Evolutionary conservation across 2,113 vertebrate species (phyloP).

Genomic region (Cochlearius cochlearius): DNA sequence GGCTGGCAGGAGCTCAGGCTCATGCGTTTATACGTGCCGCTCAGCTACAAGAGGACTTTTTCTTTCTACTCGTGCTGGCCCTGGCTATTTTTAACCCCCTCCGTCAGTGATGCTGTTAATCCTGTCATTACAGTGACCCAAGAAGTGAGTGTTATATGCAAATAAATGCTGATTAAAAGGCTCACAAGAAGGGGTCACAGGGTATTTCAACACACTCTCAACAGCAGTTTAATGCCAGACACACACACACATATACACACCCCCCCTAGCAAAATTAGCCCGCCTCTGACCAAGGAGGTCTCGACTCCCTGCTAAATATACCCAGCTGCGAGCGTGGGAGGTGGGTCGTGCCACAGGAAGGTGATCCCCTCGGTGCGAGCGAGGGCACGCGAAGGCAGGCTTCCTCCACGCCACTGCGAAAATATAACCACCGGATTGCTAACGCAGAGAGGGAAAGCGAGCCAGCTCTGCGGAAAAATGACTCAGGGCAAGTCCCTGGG

Average conservation of each 20-base stretch:
- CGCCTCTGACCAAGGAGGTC: rapidly evolving
- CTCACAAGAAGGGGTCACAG: background rate
- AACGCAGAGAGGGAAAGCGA: background rate
- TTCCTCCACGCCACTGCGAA: rapidly evolving
- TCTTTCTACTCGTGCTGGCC: background rate
- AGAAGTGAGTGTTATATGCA: background rate
- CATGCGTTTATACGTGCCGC: rapidly evolving
- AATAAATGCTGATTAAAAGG: background rate
- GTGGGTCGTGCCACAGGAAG: background rate
- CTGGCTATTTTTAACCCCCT: background rate
- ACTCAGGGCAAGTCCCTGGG: background rate
- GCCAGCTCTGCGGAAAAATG: background rate
- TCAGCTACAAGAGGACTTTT: background rate
- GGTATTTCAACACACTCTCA: background rate
- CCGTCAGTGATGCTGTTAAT: background rate
- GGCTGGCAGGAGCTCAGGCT: background rate
- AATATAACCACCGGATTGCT: background rate
- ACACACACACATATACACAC: rapidly evolving
- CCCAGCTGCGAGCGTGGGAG: rapidly evolving
- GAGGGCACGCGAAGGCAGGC: background rate
- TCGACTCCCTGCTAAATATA: background rate
- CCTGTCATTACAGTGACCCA: background rate
- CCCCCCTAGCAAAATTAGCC: background rate
- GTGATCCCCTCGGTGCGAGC: rapidly evolving
- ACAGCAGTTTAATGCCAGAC: background rate